A percentile compares a stretch with the other conserved stretches of the same genome.
Evolutionary conservation across 2,113 vertebrate species (phyloP).

Genomic region (Pholis gunnellus): DNA sequence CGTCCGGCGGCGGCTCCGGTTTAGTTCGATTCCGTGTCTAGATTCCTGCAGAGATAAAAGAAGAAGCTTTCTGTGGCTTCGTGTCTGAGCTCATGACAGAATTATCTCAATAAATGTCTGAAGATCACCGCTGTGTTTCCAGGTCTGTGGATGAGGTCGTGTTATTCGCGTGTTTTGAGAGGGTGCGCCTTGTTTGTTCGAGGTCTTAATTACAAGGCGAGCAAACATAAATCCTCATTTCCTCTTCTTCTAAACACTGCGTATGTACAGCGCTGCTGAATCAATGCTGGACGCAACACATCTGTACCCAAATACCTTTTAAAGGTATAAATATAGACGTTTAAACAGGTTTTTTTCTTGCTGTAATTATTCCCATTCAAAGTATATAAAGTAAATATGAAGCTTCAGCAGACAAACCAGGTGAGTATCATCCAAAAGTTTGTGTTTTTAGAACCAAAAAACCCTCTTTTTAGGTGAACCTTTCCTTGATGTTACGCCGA

Average conservation of each 20-base stretch:
- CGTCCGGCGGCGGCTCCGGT: slow-evolving; percentile 32
- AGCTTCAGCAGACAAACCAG: no score
- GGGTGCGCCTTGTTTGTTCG: slow-evolving; percentile 62
- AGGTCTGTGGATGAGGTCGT: slow-evolving; percentile 4
- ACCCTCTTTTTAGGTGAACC: no score
- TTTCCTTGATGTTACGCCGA: no score
- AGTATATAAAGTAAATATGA: no score
- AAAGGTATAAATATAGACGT: no score
- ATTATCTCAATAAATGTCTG: slow-evolving; percentile 46
- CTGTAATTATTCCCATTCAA: no score
- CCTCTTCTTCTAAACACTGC: slow-evolving; percentile 32
- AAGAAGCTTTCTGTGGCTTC: slow-evolving; percentile 16
- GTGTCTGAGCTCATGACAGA: slow-evolving; percentile 27
- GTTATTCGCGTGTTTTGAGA: slow-evolving; percentile 31
- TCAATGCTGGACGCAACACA: no score
- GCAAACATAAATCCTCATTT: slow-evolving; percentile 60
- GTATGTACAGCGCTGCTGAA: not conserved
- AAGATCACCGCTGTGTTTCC: not conserved
- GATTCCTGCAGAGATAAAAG: slow-evolving; percentile 1
- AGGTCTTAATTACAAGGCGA: slow-evolving; percentile 73
- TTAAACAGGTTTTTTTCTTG: no score
- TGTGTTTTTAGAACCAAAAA: no score
- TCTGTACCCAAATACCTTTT: not conserved
- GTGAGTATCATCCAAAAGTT: no score
- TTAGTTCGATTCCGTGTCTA: slow-evolving; percentile 34